These are phyloP conservation scores for Lampropteryx suffumata DNA, from an alignment of 2,888 invertebrate species.

Conservation along the genomic window DNA sequence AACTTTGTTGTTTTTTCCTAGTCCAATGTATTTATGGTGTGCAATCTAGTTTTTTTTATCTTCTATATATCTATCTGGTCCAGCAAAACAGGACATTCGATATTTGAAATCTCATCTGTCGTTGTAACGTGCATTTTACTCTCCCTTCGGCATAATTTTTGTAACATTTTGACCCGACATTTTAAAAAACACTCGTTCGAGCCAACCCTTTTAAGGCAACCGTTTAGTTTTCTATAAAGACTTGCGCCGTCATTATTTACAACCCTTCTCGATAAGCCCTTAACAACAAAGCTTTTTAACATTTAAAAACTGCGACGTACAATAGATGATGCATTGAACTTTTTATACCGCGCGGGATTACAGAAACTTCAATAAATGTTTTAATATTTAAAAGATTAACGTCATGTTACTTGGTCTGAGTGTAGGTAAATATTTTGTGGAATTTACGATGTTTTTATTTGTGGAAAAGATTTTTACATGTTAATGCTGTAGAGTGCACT, in stretches of 20 bases:
- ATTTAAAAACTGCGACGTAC: slow-evolving; percentile 75
- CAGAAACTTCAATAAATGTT: slow-evolving; percentile 70
- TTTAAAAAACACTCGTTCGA: slow-evolving; percentile 30
- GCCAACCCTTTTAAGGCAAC: slow-evolving; percentile 38
- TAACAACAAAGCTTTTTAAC: slow-evolving; percentile 80
- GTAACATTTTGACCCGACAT: slow-evolving; percentile 25
- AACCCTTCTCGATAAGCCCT: slow-evolving; percentile 77
- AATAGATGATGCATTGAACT: slow-evolving; percentile 71
- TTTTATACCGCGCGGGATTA: slow-evolving; percentile 66
- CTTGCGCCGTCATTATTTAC: slow-evolving; percentile 80
- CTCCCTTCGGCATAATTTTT: slow-evolving; percentile 8
- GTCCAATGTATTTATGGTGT: too few species aligned
- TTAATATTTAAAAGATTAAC: slow-evolving; percentile 81
- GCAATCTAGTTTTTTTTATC: too few species aligned
- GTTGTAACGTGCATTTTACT: not conserved
- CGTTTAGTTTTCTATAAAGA: slow-evolving; percentile 77
- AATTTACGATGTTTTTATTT: slow-evolving; percentile 59
- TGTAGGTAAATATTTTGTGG: slow-evolving; percentile 38
- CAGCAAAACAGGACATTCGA: too few species aligned
- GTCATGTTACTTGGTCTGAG: slow-evolving; percentile 61
- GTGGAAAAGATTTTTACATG: slow-evolving; percentile 42
- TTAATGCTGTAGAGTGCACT: not conserved
- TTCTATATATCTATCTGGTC: too few species aligned
- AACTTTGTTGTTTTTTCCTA: too few species aligned
- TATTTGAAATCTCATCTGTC: too few species aligned